Percentiles rank a stretch among this genome's conserved stretches.
phyloP scores from a whole-genome alignment of 2,888 invertebrate genomes.

The Epinotia nisella region DNA sequence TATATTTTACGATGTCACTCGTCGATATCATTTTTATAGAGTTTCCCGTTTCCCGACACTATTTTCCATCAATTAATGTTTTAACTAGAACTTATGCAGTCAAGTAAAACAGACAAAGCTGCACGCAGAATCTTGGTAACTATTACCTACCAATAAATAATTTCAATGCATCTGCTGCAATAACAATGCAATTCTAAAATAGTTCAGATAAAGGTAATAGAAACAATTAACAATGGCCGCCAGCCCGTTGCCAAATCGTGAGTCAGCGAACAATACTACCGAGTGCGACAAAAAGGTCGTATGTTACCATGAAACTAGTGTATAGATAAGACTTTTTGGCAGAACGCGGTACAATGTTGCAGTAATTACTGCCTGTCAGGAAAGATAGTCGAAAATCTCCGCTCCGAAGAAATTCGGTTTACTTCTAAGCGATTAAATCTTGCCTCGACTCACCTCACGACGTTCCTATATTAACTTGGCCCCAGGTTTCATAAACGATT shows the following conservation, averaged over 20 bases:
- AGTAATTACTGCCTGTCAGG: constrained; percentile 34
- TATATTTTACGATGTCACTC: too few species aligned
- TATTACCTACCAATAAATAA: constrained; percentile 35
- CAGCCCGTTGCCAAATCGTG: constrained; percentile 48
- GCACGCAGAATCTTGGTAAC: constrained; percentile 3
- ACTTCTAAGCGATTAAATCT: neutral
- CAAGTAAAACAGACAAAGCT: neutral
- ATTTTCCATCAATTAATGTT: too few species aligned
- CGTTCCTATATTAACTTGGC: neutral
- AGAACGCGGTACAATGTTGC: neutral
- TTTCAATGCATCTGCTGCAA: constrained; percentile 17
- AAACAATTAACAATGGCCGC: constrained; percentile 51
- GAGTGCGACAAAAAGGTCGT: neutral
- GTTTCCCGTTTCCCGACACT: too few species aligned
- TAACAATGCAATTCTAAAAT: constrained; percentile 41
- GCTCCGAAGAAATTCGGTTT: constrained; percentile 23
- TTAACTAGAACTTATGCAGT: too few species aligned
- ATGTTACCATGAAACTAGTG: neutral
- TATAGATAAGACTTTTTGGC: neutral
- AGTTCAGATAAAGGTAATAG: constrained; percentile 46
- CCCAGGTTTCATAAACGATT: neutral
- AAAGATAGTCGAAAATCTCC: constrained; percentile 38
- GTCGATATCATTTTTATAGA: too few species aligned
- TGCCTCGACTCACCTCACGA: neutral
- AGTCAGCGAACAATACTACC: constrained; percentile 45